Evolutionary conservation across 2,888 invertebrate species (phyloP).

Genomic region (Apotomis betuletana): DNA sequence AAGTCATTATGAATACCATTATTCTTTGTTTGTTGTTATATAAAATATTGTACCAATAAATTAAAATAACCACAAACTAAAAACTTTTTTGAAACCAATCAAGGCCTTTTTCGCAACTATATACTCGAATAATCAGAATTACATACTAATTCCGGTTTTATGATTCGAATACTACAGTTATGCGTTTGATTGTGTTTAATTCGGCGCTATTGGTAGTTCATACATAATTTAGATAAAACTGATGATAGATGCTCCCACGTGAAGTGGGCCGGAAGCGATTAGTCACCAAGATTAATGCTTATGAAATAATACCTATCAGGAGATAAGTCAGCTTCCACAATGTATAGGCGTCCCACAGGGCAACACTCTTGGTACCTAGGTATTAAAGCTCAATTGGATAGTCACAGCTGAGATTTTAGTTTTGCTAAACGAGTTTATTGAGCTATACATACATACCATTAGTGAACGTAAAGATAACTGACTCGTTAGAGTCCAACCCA

Average conservation of each 20-base stretch:
- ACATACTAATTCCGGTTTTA: no score
- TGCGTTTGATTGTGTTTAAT: not conserved
- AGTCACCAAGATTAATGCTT: constrained; percentile 36
- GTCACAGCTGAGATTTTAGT: not conserved
- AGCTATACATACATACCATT: no score
- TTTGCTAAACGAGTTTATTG: no score
- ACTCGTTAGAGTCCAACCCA: no score
- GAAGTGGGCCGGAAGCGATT: constrained; percentile 33
- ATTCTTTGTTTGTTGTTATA: no score
- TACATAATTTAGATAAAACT: constrained; percentile 37
- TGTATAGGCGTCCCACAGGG: not conserved
- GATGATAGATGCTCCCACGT: constrained; percentile 25
- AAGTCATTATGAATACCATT: no score
- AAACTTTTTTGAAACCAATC: no score
- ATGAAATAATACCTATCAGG: constrained; percentile 25
- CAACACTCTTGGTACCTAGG: not conserved
- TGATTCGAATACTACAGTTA: not conserved
- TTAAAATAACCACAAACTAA: no score
- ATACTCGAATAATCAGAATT: no score
- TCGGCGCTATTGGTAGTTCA: constrained; percentile 14
- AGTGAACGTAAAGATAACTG: no score
- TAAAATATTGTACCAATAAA: no score
- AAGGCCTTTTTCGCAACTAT: no score
- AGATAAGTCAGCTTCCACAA: constrained; percentile 7
- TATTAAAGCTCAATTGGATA: not conserved